phyloP scores from a whole-genome alignment of 2,888 invertebrate genomes.

The Herminia tarsipennalis region DNA sequence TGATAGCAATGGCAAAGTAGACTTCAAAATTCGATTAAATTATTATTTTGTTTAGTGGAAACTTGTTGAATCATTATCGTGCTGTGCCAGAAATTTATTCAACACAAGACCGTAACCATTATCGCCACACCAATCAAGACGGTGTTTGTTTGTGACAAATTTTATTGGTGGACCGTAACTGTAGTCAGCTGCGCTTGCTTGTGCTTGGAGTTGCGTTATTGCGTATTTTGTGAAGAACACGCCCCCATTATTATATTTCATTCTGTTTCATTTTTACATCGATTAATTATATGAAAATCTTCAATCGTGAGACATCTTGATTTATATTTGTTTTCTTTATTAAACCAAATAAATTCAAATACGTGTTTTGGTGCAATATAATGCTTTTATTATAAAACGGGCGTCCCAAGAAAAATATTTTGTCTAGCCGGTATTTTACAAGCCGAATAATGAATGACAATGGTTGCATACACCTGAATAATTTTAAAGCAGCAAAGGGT shows the following conservation, averaged over 20 bases:
- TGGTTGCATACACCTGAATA: conserved; percentile 92
- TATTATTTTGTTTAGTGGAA: too few species aligned
- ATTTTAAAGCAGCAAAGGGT: conserved; percentile 92
- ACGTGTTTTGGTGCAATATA: conserved; percentile 29
- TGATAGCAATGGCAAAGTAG: too few species aligned
- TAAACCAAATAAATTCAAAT: conserved; percentile 6
- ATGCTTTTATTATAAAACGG: conserved; percentile 41
- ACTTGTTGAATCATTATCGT: too few species aligned
- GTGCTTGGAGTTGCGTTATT: conserved; percentile 32
- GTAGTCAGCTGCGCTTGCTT: conserved; percentile 40
- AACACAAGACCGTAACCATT: conserved; percentile 1
- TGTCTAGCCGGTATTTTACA: conserved; percentile 55
- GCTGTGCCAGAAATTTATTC: too few species aligned
- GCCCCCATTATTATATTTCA: conserved; percentile 45
- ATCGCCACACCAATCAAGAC: background rate
- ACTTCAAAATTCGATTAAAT: too few species aligned
- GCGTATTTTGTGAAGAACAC: conserved; percentile 48
- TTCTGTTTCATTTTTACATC: conserved; percentile 29
- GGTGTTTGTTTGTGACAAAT: conserved; percentile 1
- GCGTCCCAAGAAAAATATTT: conserved; percentile 31
- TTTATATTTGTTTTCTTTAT: conserved; percentile 7
- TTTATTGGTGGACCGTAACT: conserved; percentile 13
- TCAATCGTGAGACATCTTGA: conserved; percentile 4
- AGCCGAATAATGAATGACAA: conserved; percentile 86
- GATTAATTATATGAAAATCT: conserved; percentile 8